Evolutionary conservation across 53 echinoderm and acorn worm genomes (phyloP), one percentile per base, ranked within the genome.

Genomic region (Astropecten irregularis): DNA sequence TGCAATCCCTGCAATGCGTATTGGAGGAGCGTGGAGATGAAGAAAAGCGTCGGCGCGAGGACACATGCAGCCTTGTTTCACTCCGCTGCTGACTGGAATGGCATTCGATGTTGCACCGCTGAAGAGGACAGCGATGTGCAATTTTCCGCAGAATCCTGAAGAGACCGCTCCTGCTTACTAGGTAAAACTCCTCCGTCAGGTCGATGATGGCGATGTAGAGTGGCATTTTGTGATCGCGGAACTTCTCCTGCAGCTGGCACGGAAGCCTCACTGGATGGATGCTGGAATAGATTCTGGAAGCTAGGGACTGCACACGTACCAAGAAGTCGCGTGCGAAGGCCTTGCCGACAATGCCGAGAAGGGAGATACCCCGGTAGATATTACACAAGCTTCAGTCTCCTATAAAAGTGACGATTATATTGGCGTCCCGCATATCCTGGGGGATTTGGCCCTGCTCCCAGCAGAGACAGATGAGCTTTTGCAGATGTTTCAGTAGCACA

Each of bases 11-110:
- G n/a, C n/a, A 86, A 76, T 25, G 77, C 86, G 48, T 50, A 47
- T 2, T 25, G 25, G 28, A 77, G 54, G 0, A 86, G 64, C 37
- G 35, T 2, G 34, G 86, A 76, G 52, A 86, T 73, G 58, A 70
- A 74, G 50, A 85, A 85, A 0, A 85, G 40, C 1, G 54, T 55
- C 0, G 85, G 85, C 4, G 85, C 74, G 19, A 77, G 62, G 8
- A 85, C 85, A 74, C n/a, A n/a, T n/a, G n/a, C 73, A 86, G 15
- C 79, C 76, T 33, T 77, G 77, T 33, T 86, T 86, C 9, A 86
- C 77, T 49, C 86, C 65, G 36, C 68, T 63, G 36, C 35, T 67
- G 22, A 69, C 29, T 15, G 11, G 3, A 56, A 76, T 56, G n/a
- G n/a, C n/a, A n/a, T n/a, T 11, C 5, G 29, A 71, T 21, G 25